Conservation (phyloP, 1,140 invertebrate genomes). For the Lucilia cuprina region DNA sequence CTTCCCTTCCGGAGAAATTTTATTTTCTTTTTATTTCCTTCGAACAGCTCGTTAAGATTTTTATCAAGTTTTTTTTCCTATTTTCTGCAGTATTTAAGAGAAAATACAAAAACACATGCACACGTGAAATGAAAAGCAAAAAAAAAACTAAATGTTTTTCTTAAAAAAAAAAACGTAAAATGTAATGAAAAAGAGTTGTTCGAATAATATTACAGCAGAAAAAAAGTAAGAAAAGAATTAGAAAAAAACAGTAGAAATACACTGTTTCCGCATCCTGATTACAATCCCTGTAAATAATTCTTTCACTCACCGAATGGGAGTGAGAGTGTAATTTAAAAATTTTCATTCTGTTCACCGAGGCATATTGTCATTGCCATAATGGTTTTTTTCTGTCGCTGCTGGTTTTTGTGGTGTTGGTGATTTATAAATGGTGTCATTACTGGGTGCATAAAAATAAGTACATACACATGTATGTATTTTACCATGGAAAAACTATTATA, state of each 20-base stretch:
- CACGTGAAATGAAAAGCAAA: neutral
- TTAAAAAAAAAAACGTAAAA: neutral
- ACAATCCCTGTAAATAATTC: slow-evolving; percentile 11
- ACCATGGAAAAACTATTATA: no score
- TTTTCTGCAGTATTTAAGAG: slow-evolving; percentile 11
- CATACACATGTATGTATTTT: no score
- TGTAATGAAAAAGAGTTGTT: neutral
- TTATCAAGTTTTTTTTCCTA: slow-evolving; percentile 1
- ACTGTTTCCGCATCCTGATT: slow-evolving; percentile 31
- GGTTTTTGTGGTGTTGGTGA: neutral
- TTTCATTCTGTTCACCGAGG: neutral
- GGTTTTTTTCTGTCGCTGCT: neutral
- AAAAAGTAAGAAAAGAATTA: neutral
- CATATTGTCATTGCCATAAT: neutral
- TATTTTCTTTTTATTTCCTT: neutral
- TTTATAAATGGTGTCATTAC: neutral
- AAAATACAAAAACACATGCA: neutral
- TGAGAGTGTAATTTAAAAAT: neutral
- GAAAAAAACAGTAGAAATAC: slow-evolving; percentile 9
- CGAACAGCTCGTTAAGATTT: slow-evolving; percentile 25
- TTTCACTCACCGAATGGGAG: neutral
- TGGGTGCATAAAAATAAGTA: neutral
- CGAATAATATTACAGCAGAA: neutral
- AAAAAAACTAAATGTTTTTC: neutral
- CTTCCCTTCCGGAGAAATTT: no score